Conservation (phyloP, 2,888 invertebrate genomes). For the Athalia circularis region DNA sequence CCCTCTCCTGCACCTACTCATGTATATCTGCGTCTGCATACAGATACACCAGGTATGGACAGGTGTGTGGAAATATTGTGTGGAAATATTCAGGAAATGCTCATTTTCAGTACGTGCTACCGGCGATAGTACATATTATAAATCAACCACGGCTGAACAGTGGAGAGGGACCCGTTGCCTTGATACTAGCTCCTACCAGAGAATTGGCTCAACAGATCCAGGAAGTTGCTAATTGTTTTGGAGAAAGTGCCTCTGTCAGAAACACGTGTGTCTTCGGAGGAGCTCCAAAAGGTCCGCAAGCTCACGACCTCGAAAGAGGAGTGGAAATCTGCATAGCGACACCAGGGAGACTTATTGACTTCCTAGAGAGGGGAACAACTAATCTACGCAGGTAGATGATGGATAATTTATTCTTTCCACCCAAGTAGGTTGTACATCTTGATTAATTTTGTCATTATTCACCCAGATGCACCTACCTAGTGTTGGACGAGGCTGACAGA, state of each 20-base stretch:
- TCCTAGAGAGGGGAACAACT: slow-evolving; percentile 88
- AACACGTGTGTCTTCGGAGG: slow-evolving; percentile 98
- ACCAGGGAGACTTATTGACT: slow-evolving; percentile 96
- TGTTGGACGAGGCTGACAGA: slow-evolving; percentile 93
- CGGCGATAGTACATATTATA: slow-evolving; percentile 80
- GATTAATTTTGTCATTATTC: slow-evolving; percentile 12
- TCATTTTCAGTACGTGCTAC: slow-evolving; percentile 75
- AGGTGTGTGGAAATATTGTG: background rate
- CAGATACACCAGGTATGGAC: background rate
- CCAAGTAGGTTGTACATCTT: background rate
- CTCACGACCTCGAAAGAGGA: slow-evolving; percentile 87
- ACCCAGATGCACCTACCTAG: slow-evolving; percentile 88
- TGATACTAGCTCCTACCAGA: slow-evolving; percentile 78
- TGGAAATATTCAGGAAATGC: background rate
- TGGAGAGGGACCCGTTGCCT: slow-evolving; percentile 80
- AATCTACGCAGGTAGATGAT: slow-evolving; percentile 78
- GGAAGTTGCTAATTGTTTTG: slow-evolving; percentile 94
- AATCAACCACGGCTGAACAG: slow-evolving; percentile 77
- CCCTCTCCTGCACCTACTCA: too few species aligned
- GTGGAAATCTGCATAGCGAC: slow-evolving; percentile 98
- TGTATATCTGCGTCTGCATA: too few species aligned
- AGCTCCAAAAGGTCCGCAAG: slow-evolving; percentile 97
- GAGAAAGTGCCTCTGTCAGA: slow-evolving; percentile 89
- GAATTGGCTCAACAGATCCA: slow-evolving; percentile 78
- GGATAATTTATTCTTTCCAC: background rate